phyloP scores from a whole-genome alignment of 2,113 vertebrate genomes.

The Cryptomyrus ogoouensis region DNA sequence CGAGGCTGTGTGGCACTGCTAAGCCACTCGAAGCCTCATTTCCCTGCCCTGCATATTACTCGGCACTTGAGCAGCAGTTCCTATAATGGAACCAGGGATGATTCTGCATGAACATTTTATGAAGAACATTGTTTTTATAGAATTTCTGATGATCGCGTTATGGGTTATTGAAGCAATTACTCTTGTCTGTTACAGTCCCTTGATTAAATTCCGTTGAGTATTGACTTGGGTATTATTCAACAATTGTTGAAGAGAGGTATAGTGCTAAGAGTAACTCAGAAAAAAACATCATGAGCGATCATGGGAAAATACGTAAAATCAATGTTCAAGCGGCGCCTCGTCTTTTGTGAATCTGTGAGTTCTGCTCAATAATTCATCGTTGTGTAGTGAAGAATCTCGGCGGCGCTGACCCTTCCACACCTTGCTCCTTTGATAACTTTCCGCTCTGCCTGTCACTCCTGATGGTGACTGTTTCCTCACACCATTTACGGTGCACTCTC shows the following conservation, averaged over 20 bases:
- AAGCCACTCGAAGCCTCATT: background rate
- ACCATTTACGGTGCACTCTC: background rate
- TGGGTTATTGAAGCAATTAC: background rate
- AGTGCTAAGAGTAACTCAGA: background rate
- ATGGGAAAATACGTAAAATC: background rate
- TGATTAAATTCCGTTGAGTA: background rate
- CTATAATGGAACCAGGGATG: background rate
- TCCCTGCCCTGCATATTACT: background rate
- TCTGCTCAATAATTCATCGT: background rate
- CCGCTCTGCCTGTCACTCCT: background rate
- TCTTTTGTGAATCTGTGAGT: background rate
- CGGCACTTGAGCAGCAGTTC: background rate
- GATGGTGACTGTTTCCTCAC: background rate
- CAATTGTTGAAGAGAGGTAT: background rate
- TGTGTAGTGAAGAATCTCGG: background rate
- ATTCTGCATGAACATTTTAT: background rate
- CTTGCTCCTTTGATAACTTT: background rate
- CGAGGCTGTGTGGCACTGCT: background rate
- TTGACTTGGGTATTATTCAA: background rate
- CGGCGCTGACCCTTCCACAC: background rate
- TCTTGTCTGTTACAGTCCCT: background rate
- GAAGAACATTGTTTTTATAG: background rate
- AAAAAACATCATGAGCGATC: background rate
- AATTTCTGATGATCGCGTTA: background rate
- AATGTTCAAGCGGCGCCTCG: background rate